Conservation (phyloP, 2,888 invertebrate genomes). For the Rhingia campestris region DNA sequence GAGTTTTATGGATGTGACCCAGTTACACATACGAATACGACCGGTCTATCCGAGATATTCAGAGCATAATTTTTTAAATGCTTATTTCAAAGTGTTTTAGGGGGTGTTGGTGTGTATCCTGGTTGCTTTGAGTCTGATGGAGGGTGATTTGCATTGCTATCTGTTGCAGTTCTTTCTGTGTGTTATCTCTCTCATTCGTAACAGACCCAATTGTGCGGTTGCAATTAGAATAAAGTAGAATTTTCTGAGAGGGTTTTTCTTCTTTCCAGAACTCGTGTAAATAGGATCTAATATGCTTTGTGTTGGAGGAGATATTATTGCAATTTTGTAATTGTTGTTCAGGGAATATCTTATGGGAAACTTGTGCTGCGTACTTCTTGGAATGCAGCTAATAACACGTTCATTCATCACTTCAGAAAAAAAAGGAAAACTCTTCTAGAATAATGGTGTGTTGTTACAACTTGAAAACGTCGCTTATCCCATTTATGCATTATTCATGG, state of each 20-base stretch:
- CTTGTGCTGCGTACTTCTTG: too few relatives aligned
- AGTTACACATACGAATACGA: conserved; percentile 58
- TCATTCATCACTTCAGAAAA: too few relatives aligned
- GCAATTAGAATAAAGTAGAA: conserved; percentile 33
- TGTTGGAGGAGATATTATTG: neutral
- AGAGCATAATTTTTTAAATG: conserved; percentile 57
- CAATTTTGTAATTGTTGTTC: conserved; percentile 15
- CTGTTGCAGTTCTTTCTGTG: conserved; percentile 40
- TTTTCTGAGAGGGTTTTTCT: neutral
- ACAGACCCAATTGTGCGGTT: conserved; percentile 15
- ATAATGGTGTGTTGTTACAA: too few relatives aligned
- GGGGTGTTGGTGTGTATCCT: neutral
- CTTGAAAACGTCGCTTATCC: too few relatives aligned
- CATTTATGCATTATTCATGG: too few relatives aligned
- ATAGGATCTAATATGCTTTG: conserved; percentile 1
- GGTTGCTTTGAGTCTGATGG: conserved; percentile 35
- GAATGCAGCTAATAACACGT: too few relatives aligned
- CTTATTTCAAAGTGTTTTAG: conserved; percentile 35
- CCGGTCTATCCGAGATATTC: conserved; percentile 36
- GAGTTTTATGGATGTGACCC: conserved; percentile 69
- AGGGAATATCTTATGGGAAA: neutral
- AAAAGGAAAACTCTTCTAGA: too few relatives aligned
- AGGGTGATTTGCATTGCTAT: conserved; percentile 42
- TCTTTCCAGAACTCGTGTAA: neutral
- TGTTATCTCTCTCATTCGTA: conserved; percentile 6